A percentile compares a stretch with the other conserved stretches of the same genome.
Evolutionary conservation across 2,113 vertebrate species (phyloP).

Genomic region (Athene cunicularia): DNA sequence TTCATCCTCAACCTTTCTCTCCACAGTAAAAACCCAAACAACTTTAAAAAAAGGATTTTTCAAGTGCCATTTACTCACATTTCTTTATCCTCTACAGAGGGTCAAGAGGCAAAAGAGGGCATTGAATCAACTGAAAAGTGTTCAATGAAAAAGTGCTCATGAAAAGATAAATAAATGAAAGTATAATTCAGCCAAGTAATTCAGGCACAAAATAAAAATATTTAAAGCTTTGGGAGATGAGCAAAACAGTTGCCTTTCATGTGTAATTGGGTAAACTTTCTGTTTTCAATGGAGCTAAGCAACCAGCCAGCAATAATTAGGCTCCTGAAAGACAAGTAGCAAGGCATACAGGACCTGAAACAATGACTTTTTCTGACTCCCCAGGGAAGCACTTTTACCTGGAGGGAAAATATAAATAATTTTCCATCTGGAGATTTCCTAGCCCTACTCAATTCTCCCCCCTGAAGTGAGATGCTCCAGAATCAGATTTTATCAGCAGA

Average conservation of each 20-base stretch:
- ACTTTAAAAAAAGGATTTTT: neutral
- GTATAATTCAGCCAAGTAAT: neutral
- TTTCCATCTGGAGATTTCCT: neutral
- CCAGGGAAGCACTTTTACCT: neutral
- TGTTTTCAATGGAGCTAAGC: neutral
- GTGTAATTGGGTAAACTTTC: neutral
- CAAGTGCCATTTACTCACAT: neutral
- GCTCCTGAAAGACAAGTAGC: neutral
- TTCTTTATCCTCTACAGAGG: neutral
- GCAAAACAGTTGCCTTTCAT: neutral
- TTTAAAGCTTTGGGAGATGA: neutral
- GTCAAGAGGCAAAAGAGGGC: neutral
- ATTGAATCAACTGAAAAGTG: neutral
- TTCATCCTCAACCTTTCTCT: neutral
- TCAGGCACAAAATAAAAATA: neutral
- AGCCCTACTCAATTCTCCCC: neutral
- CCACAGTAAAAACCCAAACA: neutral
- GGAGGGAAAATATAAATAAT: neutral
- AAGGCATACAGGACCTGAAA: neutral
- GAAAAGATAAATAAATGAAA: neutral
- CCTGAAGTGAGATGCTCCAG: neutral
- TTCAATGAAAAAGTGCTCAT: neutral
- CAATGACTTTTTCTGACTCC: neutral
- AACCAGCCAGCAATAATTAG: neutral
- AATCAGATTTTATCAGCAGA: neutral